Evolutionary conservation across 2,888 invertebrate genomes (phyloP), one percentile per base, ranked within the genome.

Genomic region (Ryuthela nishihirai): DNA sequence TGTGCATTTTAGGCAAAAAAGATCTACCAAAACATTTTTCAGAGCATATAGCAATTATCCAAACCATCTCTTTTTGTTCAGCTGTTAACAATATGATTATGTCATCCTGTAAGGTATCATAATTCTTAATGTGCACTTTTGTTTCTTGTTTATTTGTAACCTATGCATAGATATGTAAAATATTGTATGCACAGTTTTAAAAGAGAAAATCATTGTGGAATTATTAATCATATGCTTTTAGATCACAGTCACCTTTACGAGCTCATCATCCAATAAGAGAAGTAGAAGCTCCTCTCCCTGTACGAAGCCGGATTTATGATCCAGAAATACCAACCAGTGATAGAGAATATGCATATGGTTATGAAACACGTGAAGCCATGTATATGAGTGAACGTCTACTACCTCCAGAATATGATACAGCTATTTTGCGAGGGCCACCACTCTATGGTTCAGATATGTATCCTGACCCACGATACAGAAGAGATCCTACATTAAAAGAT

Each of bases 371-470:
- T 43, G 59, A 59, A 36, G 47, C 52, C 15, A 12, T 29, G 7
- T 59, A 53, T 32, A 34, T 59, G n/a, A 48, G 17, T 34, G 59
- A 59, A 9, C 47, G 53, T 21, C 39, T 50, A 2, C 53, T 59
- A 15, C 59, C 59, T 21, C 17, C 59, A 36, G 59, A 59, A n/a
- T 59, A 53, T 39, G 59, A 59, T 21, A 4, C 53, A 5, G 59
- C 52, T 34, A 47, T 59, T 9, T 24, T 53, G 3, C 47, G 52
- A 5, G 44, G 53, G 1, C 36, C 58, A 17, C 29, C 52, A 20
- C 20, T 49, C n/a, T 60, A 60, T 50, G 45, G 50, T 3, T 17
- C 60, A n/a, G 54, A 54, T 32, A 46, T 50, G 0, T 60, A 60
- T 34, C 32, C 54, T n/a, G 60, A 60, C 6, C 21, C 40, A 18